Percentiles rank a stretch among this genome's conserved stretches.
These are phyloP conservation scores for Pantelozetes paolii DNA, from an alignment of 2,888 invertebrate genomes.

Conservation along the genomic window DNA sequence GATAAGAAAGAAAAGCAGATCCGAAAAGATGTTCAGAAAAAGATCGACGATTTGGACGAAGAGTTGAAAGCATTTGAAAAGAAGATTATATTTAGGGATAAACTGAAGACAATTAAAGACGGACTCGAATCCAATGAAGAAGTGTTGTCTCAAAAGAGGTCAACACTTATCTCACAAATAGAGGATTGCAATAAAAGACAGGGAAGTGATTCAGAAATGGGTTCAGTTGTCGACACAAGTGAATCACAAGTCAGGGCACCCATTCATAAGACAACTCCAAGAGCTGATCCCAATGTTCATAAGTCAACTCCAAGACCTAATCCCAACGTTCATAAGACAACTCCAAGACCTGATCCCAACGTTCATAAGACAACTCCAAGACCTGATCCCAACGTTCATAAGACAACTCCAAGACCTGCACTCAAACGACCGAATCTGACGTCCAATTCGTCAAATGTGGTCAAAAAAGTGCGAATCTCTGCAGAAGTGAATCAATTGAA, in stretches of 20 bases:
- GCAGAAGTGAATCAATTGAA: neutral
- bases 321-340: too few species aligned
- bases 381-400: too few species aligned
- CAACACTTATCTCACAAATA: neutral
- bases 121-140: neutral
- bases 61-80: neutral
- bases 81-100: neutral
- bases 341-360: neutral
- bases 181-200: neutral
- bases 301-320: too few species aligned
- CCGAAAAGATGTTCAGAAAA: neutral
- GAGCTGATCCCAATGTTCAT: too few species aligned
- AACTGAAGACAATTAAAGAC: neutral
- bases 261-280: too few species aligned
- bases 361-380: neutral
- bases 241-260: too few species aligned
- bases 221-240: neutral
- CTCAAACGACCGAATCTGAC: neutral
- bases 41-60: conserved; percentile 16
- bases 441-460: neutral
- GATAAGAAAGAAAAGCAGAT: neutral
- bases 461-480: neutral
- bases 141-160: neutral
- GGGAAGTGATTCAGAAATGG: too few species aligned
- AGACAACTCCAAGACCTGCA: neutral